Percentiles rank a stretch among this genome's conserved stretches.
Evolutionary conservation across 2,797 vertebrate species (phyloP).

Genomic region (Falco columbarius): DNA sequence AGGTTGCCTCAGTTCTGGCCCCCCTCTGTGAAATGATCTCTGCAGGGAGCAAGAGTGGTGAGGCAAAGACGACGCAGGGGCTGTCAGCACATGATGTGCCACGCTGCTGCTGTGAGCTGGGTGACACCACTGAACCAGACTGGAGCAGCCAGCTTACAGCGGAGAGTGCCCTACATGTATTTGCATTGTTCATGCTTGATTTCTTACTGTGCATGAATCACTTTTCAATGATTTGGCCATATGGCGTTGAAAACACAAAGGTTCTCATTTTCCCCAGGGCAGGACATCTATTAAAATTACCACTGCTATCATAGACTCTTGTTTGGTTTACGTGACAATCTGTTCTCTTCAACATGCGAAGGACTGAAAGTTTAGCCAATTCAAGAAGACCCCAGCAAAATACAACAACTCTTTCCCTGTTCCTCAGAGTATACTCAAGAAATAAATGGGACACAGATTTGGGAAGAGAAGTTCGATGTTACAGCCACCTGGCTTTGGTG

Average conservation of each 20-base stretch:
- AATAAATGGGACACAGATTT: not conserved
- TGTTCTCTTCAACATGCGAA: not conserved
- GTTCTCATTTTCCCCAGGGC: not conserved
- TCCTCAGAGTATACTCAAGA: not conserved
- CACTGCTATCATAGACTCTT: not conserved
- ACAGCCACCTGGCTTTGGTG: not conserved
- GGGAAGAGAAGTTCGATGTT: not conserved
- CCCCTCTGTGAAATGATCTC: not conserved
- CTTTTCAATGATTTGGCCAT: not conserved
- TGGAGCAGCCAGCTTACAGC: not conserved
- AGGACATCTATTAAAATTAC: not conserved
- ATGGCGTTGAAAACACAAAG: not conserved
- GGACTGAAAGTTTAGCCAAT: not conserved
- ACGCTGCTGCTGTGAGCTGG: not conserved
- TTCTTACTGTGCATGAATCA: not conserved
- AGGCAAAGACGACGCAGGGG: rapidly evolving
- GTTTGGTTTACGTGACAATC: not conserved
- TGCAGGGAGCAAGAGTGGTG: not conserved
- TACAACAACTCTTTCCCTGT: not conserved
- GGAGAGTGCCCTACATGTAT: not conserved
- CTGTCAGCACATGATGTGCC: not conserved
- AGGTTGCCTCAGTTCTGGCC: not conserved
- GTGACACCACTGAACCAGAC: not conserved
- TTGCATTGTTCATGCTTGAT: not conserved
- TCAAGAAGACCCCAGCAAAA: not conserved